These are phyloP conservation scores for Indicator maculatus DNA, from an alignment of 2,113 vertebrate species.

Conservation along the genomic window DNA sequence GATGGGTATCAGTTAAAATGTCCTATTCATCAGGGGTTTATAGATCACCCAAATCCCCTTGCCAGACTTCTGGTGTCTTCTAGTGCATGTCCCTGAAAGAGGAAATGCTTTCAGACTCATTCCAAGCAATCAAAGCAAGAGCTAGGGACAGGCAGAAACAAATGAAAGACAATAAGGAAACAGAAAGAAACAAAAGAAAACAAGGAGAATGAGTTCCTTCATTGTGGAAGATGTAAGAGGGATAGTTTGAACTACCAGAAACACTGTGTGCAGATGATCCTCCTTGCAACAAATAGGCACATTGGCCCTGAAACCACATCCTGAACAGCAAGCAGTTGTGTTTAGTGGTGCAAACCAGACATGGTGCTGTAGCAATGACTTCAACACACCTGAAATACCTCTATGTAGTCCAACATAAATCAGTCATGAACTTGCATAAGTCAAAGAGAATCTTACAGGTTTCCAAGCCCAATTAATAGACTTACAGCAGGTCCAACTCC, in stretches of 20 bases:
- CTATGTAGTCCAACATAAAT: background rate
- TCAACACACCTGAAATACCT: background rate
- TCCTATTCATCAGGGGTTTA: conserved; percentile 4
- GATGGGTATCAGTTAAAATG: conserved; percentile 25
- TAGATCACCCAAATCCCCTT: background rate
- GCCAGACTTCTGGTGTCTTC: background rate
- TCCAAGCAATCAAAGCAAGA: background rate
- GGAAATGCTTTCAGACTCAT: background rate
- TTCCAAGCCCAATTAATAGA: background rate
- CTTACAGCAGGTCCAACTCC: background rate
- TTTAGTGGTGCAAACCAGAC: background rate
- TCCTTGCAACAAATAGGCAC: background rate
- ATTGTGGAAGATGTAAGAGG: background rate
- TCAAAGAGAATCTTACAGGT: background rate
- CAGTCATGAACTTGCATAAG: background rate
- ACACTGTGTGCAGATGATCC: background rate
- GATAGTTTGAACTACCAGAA: background rate
- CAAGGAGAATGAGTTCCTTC: background rate
- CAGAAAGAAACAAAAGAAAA: background rate
- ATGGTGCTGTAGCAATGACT: accelerated
- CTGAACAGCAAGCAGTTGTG: background rate
- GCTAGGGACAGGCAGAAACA: background rate
- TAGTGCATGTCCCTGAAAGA: background rate
- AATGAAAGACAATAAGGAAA: background rate
- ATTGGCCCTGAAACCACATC: background rate